A percentile compares a stretch with the other conserved stretches of the same genome.
Conservation (phyloP, 2,113 vertebrate species). For the Chaetorhynchus papuensis region DNA sequence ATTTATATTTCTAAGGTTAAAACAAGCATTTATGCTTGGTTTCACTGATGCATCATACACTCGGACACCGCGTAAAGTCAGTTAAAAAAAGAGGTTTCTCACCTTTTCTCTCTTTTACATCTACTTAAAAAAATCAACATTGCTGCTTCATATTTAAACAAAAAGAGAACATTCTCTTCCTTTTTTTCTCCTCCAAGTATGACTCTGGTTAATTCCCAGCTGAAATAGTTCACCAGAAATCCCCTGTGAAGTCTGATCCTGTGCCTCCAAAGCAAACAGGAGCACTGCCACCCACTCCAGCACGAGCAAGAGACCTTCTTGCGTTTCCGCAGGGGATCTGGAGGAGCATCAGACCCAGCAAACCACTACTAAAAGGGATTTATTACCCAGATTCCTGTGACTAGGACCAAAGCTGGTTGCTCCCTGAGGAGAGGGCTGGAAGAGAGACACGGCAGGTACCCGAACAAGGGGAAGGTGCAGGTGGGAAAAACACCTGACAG, state of each 20-base stretch:
- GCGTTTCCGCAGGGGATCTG: not conserved
- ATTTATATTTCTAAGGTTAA: not conserved
- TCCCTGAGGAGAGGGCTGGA: not conserved
- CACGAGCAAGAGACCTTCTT: not conserved
- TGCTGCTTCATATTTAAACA: not conserved
- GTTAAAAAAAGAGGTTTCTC: not conserved
- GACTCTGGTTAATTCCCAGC: not conserved
- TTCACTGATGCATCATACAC: not conserved
- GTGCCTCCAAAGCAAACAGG: not conserved
- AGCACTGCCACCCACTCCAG: not conserved
- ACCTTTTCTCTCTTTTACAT: not conserved
- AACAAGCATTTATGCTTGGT: not conserved
- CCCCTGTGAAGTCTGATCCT: not conserved
- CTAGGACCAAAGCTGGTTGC: not conserved
- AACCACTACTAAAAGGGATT: not conserved
- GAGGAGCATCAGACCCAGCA: not conserved
- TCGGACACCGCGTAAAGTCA: not conserved
- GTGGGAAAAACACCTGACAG: not conserved
- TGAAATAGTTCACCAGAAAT: not conserved
- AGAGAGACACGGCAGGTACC: not conserved
- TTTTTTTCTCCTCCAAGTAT: not conserved
- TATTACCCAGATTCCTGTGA: not conserved
- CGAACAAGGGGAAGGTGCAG: fast-evolving
- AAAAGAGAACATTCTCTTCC: not conserved
- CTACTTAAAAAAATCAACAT: not conserved